phyloP scores from a whole-genome alignment of 2,113 vertebrate species.

The Dinomys branickii region DNA sequence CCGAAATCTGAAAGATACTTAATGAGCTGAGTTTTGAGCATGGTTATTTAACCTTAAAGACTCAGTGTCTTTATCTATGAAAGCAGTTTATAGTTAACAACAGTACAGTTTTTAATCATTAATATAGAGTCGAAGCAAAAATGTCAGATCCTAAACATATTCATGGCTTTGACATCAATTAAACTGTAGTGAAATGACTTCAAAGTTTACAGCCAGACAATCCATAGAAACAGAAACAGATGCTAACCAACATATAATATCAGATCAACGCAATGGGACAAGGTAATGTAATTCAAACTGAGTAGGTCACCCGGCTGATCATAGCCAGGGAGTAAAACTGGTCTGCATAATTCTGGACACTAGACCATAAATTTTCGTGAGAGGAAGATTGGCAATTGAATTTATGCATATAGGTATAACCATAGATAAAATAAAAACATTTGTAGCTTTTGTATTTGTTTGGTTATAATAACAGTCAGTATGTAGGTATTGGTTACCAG shows the following conservation, averaged over 20 bases:
- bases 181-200: not conserved
- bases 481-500: not conserved
- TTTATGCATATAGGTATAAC: not conserved
- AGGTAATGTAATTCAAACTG: not conserved
- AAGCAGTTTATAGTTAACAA: not conserved
- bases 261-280: not conserved
- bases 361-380: not conserved
- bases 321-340: not conserved
- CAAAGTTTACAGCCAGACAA: not conserved
- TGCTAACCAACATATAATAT: not conserved
- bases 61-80: not conserved
- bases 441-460: not conserved
- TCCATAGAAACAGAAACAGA: not conserved
- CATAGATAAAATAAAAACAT: not conserved
- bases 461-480: not conserved
- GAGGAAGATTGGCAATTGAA: not conserved
- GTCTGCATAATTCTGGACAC: not conserved
- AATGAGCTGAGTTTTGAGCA: not conserved
- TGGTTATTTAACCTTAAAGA: not conserved
- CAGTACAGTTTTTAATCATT: not conserved
- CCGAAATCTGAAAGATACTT: not conserved
- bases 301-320: not conserved
- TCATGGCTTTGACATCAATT: not conserved
- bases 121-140: not conserved
- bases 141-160: not conserved